These are phyloP conservation scores for Yoshiicerus persimilis DNA, from an alignment of 1,140 invertebrate genomes.

Conservation along the genomic window DNA sequence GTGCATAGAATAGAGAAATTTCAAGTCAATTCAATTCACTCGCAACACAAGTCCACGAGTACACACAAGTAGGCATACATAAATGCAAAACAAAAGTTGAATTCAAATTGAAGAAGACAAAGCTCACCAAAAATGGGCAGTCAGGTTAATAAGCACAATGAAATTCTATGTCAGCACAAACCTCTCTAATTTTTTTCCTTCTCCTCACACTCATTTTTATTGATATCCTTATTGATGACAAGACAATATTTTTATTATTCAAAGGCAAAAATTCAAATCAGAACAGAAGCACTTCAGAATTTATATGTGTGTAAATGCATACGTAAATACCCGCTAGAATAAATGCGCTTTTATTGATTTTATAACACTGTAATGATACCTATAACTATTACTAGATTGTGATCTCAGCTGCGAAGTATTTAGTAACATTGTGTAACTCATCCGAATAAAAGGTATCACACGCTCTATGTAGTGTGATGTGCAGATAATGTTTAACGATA, in stretches of 20 bases:
- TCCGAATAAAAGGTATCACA: neutral
- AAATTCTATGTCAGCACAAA: neutral
- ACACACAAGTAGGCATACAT: neutral
- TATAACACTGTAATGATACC: no score
- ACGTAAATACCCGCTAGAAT: no score
- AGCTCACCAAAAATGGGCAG: neutral
- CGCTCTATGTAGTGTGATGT: neutral
- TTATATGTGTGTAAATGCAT: neutral
- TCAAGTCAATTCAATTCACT: neutral
- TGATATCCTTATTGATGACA: slow-evolving; percentile 1
- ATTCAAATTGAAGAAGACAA: slow-evolving; percentile 9
- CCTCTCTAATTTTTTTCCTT: neutral
- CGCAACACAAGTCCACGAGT: neutral
- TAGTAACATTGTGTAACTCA: neutral
- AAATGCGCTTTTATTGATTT: no score
- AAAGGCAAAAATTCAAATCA: neutral
- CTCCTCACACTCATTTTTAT: neutral
- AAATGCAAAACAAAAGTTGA: neutral
- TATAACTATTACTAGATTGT: no score
- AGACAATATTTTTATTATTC: neutral
- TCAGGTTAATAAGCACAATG: neutral
- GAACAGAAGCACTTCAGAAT: neutral
- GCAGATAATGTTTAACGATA: neutral
- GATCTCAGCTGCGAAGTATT: neutral
- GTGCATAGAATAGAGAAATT: neutral